phyloP scores from a whole-genome alignment of 2,113 vertebrate species.

The Pantherophis guttatus region DNA sequence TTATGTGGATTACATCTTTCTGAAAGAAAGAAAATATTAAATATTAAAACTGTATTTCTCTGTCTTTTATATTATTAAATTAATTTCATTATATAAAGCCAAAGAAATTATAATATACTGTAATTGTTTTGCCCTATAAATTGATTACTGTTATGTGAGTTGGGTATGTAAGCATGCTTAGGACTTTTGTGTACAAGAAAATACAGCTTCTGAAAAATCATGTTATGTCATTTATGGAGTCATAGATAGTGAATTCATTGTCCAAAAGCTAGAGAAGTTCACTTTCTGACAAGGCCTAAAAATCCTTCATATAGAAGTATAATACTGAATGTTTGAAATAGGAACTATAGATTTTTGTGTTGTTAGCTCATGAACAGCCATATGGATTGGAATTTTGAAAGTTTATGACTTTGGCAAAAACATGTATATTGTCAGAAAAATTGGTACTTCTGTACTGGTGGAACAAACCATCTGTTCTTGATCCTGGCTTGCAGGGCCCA shows the following conservation, averaged over 20 bases:
- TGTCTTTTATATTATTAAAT: not conserved
- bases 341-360: not conserved
- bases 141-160: not conserved
- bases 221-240: not conserved
- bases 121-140: not conserved
- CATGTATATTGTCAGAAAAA: not conserved
- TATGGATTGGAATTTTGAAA: not conserved
- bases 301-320: not conserved
- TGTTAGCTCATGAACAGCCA: not conserved
- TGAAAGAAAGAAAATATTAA: not conserved
- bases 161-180: not conserved
- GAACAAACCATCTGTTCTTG: conserved; percentile 13
- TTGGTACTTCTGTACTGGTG: not conserved
- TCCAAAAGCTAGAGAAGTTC: not conserved
- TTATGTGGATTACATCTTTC: not conserved
- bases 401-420: not conserved
- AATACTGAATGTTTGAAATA: not conserved
- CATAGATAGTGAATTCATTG: not conserved
- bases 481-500: conserved; percentile 12
- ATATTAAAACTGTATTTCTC: not conserved
- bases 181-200: not conserved
- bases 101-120: not conserved
- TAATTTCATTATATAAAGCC: not conserved
- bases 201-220: not conserved
- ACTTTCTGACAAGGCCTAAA: not conserved